Conservation (phyloP, 2,888 invertebrate species). For the Panorpa germanica region DNA sequence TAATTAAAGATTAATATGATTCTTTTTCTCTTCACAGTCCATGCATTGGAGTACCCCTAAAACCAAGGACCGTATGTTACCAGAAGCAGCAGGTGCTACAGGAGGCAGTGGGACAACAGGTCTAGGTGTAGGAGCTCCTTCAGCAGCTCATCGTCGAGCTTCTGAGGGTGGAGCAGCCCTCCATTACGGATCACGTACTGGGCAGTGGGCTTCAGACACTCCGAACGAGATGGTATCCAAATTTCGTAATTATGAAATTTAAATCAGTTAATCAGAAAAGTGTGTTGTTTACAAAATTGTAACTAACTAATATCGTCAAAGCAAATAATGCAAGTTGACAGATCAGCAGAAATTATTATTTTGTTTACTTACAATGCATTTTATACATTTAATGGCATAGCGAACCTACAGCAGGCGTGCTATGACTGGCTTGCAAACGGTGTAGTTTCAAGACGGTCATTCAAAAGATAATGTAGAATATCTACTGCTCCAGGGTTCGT, state of each 20-base stretch:
- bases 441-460: too few species aligned
- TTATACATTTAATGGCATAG: slow-evolving; percentile 7
- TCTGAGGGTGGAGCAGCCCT: slow-evolving; percentile 78
- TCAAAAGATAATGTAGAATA: too few species aligned
- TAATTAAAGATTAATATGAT: not conserved
- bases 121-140: slow-evolving; percentile 32
- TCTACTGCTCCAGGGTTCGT: too few species aligned
- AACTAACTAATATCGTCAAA: too few species aligned
- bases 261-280: slow-evolving; percentile 27
- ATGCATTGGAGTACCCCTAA: slow-evolving; percentile 88
- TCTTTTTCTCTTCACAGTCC: slow-evolving; percentile 34
- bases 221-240: slow-evolving; percentile 68
- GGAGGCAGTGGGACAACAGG: slow-evolving; percentile 32
- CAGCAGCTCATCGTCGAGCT: slow-evolving; percentile 48
- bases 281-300: too few species aligned
- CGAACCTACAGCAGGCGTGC: slow-evolving; percentile 8
- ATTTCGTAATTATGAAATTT: slow-evolving; percentile 85
- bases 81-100: slow-evolving; percentile 26
- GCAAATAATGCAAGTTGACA: too few species aligned
- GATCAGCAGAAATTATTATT: too few species aligned
- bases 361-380: slow-evolving; percentile 1
- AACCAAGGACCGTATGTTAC: slow-evolving; percentile 76
- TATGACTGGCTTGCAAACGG: too few species aligned
- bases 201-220: slow-evolving; percentile 53
- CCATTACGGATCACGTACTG: slow-evolving; percentile 33